These are phyloP conservation scores for Scomberomorus guttatus DNA, from an alignment of 2,797 vertebrate genomes.

Conservation along the genomic window DNA sequence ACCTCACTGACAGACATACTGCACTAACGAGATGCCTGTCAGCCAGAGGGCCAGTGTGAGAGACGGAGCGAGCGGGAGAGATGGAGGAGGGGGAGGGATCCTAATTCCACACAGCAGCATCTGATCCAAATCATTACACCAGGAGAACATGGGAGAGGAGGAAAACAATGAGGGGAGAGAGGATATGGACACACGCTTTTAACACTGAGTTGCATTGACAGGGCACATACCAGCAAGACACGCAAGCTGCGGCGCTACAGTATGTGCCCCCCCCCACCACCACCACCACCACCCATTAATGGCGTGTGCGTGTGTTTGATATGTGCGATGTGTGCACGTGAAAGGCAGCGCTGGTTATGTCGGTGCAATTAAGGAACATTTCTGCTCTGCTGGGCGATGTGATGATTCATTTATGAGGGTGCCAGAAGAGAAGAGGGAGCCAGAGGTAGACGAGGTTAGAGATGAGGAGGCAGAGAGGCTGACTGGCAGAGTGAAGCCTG, in stretches of 20 bases:
- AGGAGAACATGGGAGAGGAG: conserved; percentile 70
- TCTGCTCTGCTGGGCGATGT: conserved; percentile 81
- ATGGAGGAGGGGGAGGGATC: conserved; percentile 32
- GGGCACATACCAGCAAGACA: conserved; percentile 70
- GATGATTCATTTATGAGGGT: conserved; percentile 84
- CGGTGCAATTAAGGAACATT: conserved; percentile 82
- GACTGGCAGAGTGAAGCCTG: conserved; percentile 44
- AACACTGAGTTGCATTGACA: conserved; percentile 76
- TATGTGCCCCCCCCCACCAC: not conserved
- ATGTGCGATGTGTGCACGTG: conserved; percentile 31
- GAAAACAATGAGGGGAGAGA: conserved; percentile 67
- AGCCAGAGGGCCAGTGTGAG: conserved; percentile 81
- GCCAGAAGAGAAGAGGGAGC: conserved; percentile 59
- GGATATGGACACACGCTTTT: conserved; percentile 58
- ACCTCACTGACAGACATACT: conserved; percentile 82
- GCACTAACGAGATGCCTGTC: conserved; percentile 85
- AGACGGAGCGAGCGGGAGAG: conserved; percentile 43
- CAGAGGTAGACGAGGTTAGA: conserved; percentile 65
- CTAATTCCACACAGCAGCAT: conserved; percentile 78
- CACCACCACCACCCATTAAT: conserved; percentile 57
- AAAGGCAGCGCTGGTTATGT: conserved; percentile 72
- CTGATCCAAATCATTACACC: conserved; percentile 81
- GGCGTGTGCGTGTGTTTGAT: conserved; percentile 44
- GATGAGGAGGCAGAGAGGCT: conserved; percentile 41
- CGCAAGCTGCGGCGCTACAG: conserved; percentile 33